A percentile compares a stretch with the other conserved stretches of the same genome.
Evolutionary conservation across 2,888 invertebrate genomes (phyloP).

Genomic region (Steinernema carpocapsae): DNA sequence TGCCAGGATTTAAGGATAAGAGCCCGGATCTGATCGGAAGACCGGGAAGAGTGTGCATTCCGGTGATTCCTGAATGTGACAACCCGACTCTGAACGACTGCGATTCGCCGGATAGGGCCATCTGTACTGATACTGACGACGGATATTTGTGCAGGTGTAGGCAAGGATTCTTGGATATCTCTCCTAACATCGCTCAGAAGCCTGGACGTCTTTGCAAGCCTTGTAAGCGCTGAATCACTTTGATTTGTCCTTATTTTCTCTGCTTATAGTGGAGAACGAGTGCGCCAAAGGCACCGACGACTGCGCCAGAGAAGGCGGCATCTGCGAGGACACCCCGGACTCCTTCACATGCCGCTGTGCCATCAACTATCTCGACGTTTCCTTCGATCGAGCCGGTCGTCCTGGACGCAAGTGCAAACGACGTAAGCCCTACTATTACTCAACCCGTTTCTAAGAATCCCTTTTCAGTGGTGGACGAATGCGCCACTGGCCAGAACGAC

Average conservation of each 20-base stretch:
- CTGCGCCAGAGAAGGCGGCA: constrained; percentile 57
- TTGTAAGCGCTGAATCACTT: constrained; percentile 45
- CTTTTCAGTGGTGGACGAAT: constrained; percentile 84
- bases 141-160: constrained; percentile 52
- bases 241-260: constrained; percentile 8
- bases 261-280: constrained; percentile 63
- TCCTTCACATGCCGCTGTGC: constrained; percentile 66
- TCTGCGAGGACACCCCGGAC: constrained; percentile 69
- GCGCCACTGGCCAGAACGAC: constrained; percentile 71
- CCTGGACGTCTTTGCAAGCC: constrained; percentile 68
- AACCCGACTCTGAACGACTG: constrained; percentile 61
- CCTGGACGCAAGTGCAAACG: constrained; percentile 68
- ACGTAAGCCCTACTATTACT: constrained; percentile 44
- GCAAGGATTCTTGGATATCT: constrained; percentile 68
- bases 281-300: constrained; percentile 64
- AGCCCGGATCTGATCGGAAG: constrained; percentile 50
- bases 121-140: constrained; percentile 57
- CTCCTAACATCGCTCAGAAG: constrained; percentile 57
- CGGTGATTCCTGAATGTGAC: constrained; percentile 57
- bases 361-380: constrained; percentile 67
- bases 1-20: constrained; percentile 59
- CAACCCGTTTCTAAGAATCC: neutral
- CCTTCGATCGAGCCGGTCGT: constrained; percentile 60
- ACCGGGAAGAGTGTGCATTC: constrained; percentile 50
- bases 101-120: constrained; percentile 54